Conservation (phyloP, 35 echinoderm and acorn worm species). For the Holothuria glaberrima region DNA sequence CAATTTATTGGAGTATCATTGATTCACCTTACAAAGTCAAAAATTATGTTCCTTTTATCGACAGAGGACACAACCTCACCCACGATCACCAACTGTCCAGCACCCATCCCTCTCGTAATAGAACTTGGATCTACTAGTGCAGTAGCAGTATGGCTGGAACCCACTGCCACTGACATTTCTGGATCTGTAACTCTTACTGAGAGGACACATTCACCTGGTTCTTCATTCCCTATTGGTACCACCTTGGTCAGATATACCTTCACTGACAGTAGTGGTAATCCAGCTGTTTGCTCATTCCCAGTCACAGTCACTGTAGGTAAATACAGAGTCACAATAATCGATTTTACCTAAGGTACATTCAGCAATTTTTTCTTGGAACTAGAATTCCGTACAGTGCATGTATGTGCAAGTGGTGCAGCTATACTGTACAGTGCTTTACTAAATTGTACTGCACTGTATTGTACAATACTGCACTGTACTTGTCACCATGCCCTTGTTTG, state of each 20-base stretch:
- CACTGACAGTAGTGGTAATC: background rate
- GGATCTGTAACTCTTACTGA: background rate
- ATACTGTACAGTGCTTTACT: no score
- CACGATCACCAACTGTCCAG: background rate
- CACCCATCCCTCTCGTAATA: background rate
- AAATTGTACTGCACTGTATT: no score
- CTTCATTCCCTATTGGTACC: conserved; percentile 2
- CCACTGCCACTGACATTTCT: conserved; percentile 35
- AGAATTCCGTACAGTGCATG: no score
- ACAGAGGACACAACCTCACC: conserved; percentile 23
- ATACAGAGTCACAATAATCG: no score
- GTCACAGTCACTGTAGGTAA: conserved; percentile 15
- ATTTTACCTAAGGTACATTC: no score
- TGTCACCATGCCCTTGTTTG: no score
- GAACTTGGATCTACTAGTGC: conserved; percentile 9
- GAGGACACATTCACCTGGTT: background rate
- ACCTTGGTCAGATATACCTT: background rate
- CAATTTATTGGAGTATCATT: no score
- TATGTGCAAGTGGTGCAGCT: no score
- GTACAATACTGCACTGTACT: no score
- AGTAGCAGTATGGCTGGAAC: conserved; percentile 3
- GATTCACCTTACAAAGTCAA: no score
- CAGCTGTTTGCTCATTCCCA: background rate
- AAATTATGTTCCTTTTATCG: background rate
- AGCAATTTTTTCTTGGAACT: no score